Percentiles rank a stretch among this genome's conserved stretches.
Evolutionary conservation across 2,888 invertebrate genomes (phyloP).

Genomic region (Automeris io): DNA sequence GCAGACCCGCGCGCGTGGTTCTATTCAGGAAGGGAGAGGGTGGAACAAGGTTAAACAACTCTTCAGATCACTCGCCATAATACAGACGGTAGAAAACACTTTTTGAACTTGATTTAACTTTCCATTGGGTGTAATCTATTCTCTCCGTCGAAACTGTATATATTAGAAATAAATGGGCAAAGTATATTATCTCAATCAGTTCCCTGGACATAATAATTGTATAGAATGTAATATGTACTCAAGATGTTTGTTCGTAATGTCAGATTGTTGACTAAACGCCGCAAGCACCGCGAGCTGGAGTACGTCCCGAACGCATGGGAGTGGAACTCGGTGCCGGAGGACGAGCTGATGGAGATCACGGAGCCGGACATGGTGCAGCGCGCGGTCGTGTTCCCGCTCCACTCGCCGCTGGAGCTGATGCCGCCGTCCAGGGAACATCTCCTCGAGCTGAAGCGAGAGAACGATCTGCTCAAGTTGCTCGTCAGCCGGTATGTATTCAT

Average conservation of each 20-base stretch:
- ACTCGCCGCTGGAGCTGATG: slow-evolving; percentile 50
- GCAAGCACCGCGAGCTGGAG: slow-evolving; percentile 43
- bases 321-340: slow-evolving; percentile 49
- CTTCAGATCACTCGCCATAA: too few species aligned
- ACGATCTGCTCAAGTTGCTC: slow-evolving; percentile 42
- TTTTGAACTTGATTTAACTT: too few species aligned
- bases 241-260: slow-evolving; percentile 15
- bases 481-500: slow-evolving; percentile 38
- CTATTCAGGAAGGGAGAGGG: too few species aligned
- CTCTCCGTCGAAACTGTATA: too few species aligned
- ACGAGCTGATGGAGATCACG: slow-evolving; percentile 53
- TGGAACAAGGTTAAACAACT: too few species aligned
- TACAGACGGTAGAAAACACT: too few species aligned
- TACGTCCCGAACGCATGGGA: slow-evolving; percentile 50
- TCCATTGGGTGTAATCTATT: too few species aligned
- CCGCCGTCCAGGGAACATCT: slow-evolving; percentile 35
- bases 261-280: slow-evolving; percentile 45
- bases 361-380: slow-evolving; percentile 44
- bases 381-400: slow-evolving; percentile 54
- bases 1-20: too few species aligned
- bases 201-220: too few species aligned
- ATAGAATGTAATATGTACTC: too few species aligned
- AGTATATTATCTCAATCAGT: too few species aligned
- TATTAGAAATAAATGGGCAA: too few species aligned
- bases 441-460: slow-evolving; percentile 38